Conservation (phyloP, 2,113 vertebrate genomes). For the Sisor rabdophorus region DNA sequence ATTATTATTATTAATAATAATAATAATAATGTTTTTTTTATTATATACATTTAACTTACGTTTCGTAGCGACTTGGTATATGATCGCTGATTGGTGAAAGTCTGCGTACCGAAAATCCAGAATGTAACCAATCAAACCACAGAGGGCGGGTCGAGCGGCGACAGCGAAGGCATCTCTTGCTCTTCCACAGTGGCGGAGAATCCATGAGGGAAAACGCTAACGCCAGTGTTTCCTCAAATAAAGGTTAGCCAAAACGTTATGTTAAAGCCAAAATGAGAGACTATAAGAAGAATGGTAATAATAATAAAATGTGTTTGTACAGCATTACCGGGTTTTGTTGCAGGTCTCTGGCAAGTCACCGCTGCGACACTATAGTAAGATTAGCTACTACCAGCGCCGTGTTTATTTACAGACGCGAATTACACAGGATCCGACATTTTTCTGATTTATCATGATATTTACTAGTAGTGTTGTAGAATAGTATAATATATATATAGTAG, state of each 20-base stretch:
- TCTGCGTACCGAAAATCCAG: background rate
- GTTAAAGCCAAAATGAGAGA: background rate
- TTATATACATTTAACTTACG: background rate
- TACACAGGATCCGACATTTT: background rate
- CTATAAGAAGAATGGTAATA: background rate
- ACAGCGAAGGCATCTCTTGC: background rate
- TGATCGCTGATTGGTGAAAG: slow-evolving; percentile 8
- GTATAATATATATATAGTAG: too few relatives aligned
- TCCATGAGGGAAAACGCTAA: background rate
- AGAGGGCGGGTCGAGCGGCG: slow-evolving; percentile 10
- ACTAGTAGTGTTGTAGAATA: too few relatives aligned
- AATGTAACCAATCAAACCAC: background rate
- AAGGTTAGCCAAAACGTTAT: background rate
- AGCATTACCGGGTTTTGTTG: background rate
- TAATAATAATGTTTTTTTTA: background rate
- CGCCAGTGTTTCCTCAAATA: background rate
- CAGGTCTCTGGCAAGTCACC: background rate
- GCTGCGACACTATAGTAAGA: background rate
- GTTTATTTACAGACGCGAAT: background rate
- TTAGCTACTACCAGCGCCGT: background rate
- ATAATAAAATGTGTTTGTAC: background rate
- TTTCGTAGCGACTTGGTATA: background rate
- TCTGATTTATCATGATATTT: too few relatives aligned
- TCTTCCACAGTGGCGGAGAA: background rate
- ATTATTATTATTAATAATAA: background rate